phyloP scores from a whole-genome alignment of 2,113 vertebrate species.

The Sciurus niger region DNA sequence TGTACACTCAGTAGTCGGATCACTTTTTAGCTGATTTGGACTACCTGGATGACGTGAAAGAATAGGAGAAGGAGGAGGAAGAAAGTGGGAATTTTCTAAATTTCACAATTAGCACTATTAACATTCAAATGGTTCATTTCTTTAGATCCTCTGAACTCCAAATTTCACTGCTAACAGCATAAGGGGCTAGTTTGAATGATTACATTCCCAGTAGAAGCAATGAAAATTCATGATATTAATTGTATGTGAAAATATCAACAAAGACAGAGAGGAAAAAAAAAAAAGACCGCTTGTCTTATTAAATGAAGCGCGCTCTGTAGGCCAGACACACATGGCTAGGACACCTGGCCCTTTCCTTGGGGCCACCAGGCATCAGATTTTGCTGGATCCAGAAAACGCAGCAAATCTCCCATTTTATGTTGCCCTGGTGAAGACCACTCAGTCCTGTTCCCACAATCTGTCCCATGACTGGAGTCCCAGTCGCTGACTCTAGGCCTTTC shows the following conservation, averaged over 20 bases:
- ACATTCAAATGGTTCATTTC: not conserved
- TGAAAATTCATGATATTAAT: conserved; percentile 56
- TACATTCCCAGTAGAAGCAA: not conserved
- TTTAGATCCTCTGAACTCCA: conserved; percentile 29
- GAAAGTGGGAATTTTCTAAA: not conserved
- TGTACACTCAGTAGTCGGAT: not conserved
- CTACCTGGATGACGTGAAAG: not conserved
- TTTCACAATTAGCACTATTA: conserved; percentile 32
- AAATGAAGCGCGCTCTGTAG: not conserved
- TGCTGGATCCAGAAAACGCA: not conserved
- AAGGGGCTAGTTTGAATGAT: conserved; percentile 15
- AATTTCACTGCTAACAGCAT: not conserved
- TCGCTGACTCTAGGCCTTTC: not conserved
- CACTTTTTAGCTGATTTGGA: not conserved
- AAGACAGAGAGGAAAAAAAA: not conserved
- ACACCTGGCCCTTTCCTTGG: not conserved
- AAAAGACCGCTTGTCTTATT: not conserved
- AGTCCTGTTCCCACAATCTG: not conserved
- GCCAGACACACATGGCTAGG: not conserved
- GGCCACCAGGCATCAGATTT: not conserved
- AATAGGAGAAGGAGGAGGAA: not conserved
- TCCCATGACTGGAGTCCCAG: no score
- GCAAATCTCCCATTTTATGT: not conserved
- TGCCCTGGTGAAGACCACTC: not conserved
- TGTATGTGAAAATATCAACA: conserved; percentile 43